phyloP scores from a whole-genome alignment of 2,113 vertebrate species.

The Scartelaos histophorus region DNA sequence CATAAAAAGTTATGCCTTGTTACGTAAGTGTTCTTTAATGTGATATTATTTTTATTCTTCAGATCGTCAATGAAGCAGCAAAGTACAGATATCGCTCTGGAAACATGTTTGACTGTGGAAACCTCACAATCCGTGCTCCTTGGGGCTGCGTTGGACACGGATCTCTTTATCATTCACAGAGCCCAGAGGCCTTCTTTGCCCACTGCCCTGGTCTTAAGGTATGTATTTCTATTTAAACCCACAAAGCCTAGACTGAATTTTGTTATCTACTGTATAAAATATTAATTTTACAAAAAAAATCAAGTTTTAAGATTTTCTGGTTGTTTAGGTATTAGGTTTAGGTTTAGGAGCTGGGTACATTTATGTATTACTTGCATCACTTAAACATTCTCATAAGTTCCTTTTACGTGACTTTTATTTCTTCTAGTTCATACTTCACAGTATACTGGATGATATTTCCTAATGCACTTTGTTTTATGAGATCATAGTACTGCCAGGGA shows the following conservation, averaged over 20 bases:
- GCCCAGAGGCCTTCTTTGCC: conserved; percentile 96
- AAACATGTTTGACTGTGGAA: conserved; percentile 93
- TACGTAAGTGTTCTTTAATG: conserved; percentile 1
- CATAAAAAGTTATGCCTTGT: neutral
- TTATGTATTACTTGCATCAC: too few relatives aligned
- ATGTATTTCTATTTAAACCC: conserved; percentile 1
- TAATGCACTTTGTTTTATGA: too few relatives aligned
- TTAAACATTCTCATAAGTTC: too few relatives aligned
- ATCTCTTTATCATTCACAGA: conserved; percentile 95
- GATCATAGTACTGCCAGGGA: neutral
- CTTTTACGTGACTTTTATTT: too few relatives aligned
- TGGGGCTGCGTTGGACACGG: conserved; percentile 98
- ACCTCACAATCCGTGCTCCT: conserved; percentile 91
- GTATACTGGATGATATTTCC: too few relatives aligned
- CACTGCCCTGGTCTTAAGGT: conserved; percentile 97
- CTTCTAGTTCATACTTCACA: too few relatives aligned
- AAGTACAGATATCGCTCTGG: conserved; percentile 97
- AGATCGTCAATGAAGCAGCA: conserved; percentile 99
- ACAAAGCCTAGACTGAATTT: neutral
- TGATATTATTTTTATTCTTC: conserved; percentile 21
- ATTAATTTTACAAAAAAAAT: too few relatives aligned
- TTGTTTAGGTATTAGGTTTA: too few relatives aligned
- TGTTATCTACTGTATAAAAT: neutral
- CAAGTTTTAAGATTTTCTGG: too few relatives aligned
- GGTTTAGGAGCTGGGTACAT: too few relatives aligned